phyloP scores from a whole-genome alignment of 2,888 invertebrate species.

The Aproaerema taeniolella region DNA sequence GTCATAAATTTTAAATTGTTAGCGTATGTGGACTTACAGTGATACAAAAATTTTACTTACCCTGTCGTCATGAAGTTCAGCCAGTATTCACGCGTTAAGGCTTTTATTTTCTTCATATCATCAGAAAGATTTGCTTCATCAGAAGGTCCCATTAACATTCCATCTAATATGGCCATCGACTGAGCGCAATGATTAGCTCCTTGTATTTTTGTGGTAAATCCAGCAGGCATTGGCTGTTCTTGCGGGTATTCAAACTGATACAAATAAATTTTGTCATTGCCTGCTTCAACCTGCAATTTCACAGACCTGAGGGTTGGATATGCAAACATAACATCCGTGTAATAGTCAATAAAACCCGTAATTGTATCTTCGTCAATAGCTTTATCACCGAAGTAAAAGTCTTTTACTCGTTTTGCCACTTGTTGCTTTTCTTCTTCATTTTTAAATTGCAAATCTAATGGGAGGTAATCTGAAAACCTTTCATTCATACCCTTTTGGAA shows the following conservation, averaged over 20 bases:
- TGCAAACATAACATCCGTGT: slow-evolving; percentile 43
- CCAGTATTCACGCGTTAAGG: neutral
- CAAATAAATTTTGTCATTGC: slow-evolving; percentile 25
- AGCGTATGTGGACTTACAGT: too few species aligned
- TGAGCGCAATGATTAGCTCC: slow-evolving; percentile 14
- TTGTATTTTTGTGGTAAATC: slow-evolving; percentile 21
- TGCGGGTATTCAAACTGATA: slow-evolving; percentile 25
- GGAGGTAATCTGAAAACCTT: slow-evolving; percentile 42
- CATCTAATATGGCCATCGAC: slow-evolving; percentile 5
- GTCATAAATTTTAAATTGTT: too few species aligned
- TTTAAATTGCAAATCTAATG: slow-evolving; percentile 39
- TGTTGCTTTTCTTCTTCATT: slow-evolving; percentile 30
- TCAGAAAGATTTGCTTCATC: neutral
- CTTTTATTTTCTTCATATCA: neutral
- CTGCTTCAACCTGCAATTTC: slow-evolving; percentile 23
- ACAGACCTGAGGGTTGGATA: slow-evolving; percentile 22
- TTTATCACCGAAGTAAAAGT: slow-evolving; percentile 40
- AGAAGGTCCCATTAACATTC: neutral
- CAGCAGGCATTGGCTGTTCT: slow-evolving; percentile 10
- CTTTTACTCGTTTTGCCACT: slow-evolving; percentile 32
- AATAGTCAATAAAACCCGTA: slow-evolving; percentile 37
- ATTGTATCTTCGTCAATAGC: slow-evolving; percentile 28
- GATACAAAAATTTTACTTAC: too few species aligned
- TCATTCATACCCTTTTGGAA: slow-evolving; percentile 42
- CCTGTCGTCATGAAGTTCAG: slow-evolving; percentile 3